A percentile compares a stretch with the other conserved stretches of the same genome.
These are phyloP conservation scores for Rachycentron canadum DNA, from an alignment of 2,797 vertebrate genomes.

Conservation along the genomic window DNA sequence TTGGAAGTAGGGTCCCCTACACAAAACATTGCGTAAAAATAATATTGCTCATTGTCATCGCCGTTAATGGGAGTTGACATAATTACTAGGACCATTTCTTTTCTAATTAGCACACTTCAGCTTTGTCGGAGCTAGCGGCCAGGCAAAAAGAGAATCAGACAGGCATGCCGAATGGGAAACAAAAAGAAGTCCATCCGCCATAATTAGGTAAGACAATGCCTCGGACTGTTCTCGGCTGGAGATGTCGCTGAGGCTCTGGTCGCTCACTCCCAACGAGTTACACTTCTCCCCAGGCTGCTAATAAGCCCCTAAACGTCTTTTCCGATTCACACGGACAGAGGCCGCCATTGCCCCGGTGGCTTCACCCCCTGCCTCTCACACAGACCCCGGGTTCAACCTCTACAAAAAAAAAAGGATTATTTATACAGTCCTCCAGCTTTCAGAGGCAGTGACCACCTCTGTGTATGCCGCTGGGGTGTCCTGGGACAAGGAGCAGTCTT, in stretches of 20 bases:
- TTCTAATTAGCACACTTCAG: constrained; percentile 99
- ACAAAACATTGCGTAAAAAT: constrained; percentile 98
- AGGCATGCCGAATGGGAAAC: constrained; percentile 95
- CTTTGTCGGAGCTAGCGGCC: constrained; percentile 88
- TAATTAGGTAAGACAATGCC: constrained; percentile 98
- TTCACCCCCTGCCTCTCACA: constrained; percentile 65
- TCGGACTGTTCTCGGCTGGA: constrained; percentile 96
- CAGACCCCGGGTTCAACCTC: constrained; percentile 70
- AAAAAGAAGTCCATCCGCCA: constrained; percentile 91
- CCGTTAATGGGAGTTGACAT: constrained; percentile 95
- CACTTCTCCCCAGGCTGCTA: constrained; percentile 90
- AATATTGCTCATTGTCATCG: constrained; percentile 95
- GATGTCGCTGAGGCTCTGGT: constrained; percentile 91
- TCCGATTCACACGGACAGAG: constrained; percentile 90
- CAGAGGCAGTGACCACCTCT: constrained; percentile 12
- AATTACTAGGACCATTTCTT: constrained; percentile 97
- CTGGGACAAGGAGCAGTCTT: neutral
- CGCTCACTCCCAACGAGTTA: constrained; percentile 89
- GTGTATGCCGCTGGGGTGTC: neutral
- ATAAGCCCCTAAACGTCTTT: constrained; percentile 93
- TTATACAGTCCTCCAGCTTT: constrained; percentile 23
- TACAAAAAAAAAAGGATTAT: constrained; percentile 45
- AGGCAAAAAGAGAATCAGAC: constrained; percentile 93
- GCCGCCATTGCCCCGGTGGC: constrained; percentile 63
- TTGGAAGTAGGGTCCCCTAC: constrained; percentile 89